Percentiles rank a stretch among this genome's conserved stretches.
phyloP scores from a whole-genome alignment of 2,113 vertebrate species.

The Colaptes auratus region DNA sequence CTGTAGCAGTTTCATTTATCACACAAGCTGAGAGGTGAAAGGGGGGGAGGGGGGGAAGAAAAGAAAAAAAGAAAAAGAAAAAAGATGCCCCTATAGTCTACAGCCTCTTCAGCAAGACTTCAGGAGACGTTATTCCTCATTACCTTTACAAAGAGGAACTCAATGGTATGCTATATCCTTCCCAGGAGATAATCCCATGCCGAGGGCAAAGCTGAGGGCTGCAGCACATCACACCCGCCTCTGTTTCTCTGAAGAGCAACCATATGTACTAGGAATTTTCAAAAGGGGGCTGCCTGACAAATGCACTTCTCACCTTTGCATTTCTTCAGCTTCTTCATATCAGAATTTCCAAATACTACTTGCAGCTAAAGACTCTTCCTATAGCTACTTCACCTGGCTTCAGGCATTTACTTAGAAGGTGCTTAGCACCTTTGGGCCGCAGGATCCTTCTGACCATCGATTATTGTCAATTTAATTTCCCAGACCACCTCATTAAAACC shows the following conservation, averaged over 20 bases:
- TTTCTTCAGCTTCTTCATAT: not conserved
- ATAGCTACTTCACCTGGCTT: not conserved
- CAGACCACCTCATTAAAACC: not conserved
- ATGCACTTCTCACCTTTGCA: not conserved
- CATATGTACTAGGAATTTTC: not conserved
- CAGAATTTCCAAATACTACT: not conserved
- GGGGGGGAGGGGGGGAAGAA: not conserved
- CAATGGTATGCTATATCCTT: not conserved
- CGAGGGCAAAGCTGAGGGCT: not conserved
- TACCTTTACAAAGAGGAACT: slow-evolving; percentile 1
- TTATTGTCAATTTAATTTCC: not conserved
- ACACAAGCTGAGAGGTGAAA: not conserved
- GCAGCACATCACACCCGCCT: not conserved
- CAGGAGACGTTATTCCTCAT: not conserved
- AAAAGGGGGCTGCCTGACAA: not conserved
- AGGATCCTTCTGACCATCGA: not conserved
- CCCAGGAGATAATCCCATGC: not conserved
- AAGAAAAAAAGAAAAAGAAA: not conserved
- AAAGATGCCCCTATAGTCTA: not conserved
- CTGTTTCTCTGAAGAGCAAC: not conserved
- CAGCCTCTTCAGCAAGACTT: not conserved
- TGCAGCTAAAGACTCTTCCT: not conserved
- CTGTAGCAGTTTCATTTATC: not conserved
- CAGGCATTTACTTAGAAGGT: not conserved
- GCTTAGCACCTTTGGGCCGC: not conserved